A percentile compares a stretch with the other conserved stretches of the same genome.
Conservation (phyloP, 2,113 vertebrate species). For the Festucalex cinctus region DNA sequence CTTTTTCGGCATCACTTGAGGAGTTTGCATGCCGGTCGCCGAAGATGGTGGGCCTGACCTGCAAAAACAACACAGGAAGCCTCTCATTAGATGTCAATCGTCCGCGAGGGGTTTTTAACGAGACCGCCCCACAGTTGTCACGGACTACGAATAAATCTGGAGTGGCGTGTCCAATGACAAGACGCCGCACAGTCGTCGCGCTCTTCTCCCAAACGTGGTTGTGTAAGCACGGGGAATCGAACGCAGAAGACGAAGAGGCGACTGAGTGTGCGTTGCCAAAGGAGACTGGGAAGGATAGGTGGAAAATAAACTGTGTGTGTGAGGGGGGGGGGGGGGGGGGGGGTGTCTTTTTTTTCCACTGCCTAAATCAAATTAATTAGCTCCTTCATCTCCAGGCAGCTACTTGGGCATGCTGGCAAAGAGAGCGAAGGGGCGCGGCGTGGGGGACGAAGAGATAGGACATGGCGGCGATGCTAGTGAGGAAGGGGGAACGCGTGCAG, state of each 20-base stretch:
- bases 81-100: background rate
- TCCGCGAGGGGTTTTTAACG: background rate
- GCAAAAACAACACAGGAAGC: background rate
- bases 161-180: background rate
- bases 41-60: background rate
- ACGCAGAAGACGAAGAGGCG: conserved; percentile 31
- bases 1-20: background rate
- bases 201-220: conserved; percentile 6
- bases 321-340: conserved; percentile 68
- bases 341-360: conserved; percentile 75
- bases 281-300: conserved; percentile 72
- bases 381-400: conserved; percentile 78
- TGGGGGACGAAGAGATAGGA: conserved; percentile 52
- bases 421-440: conserved; percentile 1
- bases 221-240: background rate
- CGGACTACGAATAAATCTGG: background rate
- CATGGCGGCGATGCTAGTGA: conserved; percentile 36
- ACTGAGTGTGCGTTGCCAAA: conserved; percentile 48
- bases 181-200: background rate
- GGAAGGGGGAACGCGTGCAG: conserved; percentile 58
- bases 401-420: conserved; percentile 72
- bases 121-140: background rate
- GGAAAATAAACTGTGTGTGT: conserved; percentile 71
- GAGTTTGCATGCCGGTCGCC: background rate
- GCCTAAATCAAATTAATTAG: conserved; percentile 83